Evolutionary conservation across 2,113 vertebrate genomes (phyloP).

Genomic region (Abramis brama): DNA sequence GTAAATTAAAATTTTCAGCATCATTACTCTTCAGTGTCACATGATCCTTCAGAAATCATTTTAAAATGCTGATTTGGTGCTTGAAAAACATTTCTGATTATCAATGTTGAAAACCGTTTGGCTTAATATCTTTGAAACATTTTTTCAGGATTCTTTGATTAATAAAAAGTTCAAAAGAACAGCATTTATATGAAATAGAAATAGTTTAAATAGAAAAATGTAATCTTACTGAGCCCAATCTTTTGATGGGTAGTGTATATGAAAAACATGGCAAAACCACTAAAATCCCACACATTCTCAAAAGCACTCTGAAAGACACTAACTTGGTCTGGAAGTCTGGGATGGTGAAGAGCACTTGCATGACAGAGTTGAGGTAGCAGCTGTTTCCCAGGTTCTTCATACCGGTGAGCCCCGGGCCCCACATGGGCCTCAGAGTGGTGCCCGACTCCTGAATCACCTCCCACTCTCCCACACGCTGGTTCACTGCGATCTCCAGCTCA

Average conservation of each 20-base stretch:
- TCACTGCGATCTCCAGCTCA: conserved; percentile 97
- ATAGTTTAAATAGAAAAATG: not conserved
- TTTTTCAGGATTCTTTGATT: too few species aligned
- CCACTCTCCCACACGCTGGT: conserved; percentile 98
- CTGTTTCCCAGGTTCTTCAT: conserved; percentile 98
- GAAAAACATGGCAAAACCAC: not conserved
- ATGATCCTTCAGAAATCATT: not conserved
- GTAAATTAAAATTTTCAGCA: not conserved
- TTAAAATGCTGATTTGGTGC: not conserved
- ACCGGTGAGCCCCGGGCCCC: conserved; percentile 91
- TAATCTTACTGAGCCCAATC: not conserved
- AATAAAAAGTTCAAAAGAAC: not conserved
- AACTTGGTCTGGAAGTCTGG: conserved; percentile 97
- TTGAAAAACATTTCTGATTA: not conserved
- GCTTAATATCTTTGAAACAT: not conserved
- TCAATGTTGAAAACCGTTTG: not conserved
- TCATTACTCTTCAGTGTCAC: not conserved
- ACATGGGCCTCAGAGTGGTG: conserved; percentile 88
- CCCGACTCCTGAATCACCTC: conserved; percentile 98
- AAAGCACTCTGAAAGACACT: conserved; percentile 67
- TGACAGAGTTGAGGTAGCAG: conserved; percentile 99
- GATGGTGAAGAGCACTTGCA: conserved; percentile 99
- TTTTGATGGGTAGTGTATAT: not conserved
- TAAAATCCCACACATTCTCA: not conserved
- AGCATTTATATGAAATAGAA: not conserved